These are phyloP conservation scores for Coregonus clupeaformis DNA, from an alignment of 2,113 vertebrate species.

Conservation along the genomic window DNA sequence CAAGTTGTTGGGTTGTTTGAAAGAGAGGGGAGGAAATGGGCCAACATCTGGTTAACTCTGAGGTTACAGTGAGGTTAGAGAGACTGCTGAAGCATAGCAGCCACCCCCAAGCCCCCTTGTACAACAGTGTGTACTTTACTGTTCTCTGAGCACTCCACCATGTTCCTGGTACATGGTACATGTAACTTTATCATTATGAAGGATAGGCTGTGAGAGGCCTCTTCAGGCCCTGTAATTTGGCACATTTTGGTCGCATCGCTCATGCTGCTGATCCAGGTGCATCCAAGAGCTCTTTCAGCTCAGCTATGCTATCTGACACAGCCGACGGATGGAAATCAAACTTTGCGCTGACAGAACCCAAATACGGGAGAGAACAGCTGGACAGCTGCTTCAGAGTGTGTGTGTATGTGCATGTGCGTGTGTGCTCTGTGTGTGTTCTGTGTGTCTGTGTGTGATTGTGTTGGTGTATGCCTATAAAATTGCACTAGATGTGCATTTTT, in stretches of 20 bases:
- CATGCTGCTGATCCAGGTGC: constrained; percentile 37
- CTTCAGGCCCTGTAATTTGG: constrained; percentile 30
- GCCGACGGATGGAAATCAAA: constrained; percentile 8
- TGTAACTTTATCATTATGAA: background rate
- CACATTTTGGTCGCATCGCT: constrained; percentile 24
- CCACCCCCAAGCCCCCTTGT: background rate
- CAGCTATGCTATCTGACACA: constrained; percentile 16
- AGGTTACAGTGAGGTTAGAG: constrained; percentile 43
- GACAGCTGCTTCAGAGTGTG: constrained; percentile 32
- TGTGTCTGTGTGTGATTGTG: constrained; percentile 2
- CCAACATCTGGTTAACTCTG: constrained; percentile 52
- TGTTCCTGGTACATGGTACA: background rate
- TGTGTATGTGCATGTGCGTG: constrained; percentile 14
- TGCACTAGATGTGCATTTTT: no score
- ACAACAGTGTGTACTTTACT: background rate
- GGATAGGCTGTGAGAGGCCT: background rate
- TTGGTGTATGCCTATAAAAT: background rate
- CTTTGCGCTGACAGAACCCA: background rate
- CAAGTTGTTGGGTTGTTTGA: no score
- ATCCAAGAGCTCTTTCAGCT: constrained; percentile 10
- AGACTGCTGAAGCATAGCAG: background rate
- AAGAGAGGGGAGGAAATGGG: constrained; percentile 19
- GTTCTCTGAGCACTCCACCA: background rate
- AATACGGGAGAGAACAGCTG: constrained; percentile 26
- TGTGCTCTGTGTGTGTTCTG: background rate